Conservation (phyloP, 2,888 invertebrate genomes). For the Cephus nigrinus region DNA sequence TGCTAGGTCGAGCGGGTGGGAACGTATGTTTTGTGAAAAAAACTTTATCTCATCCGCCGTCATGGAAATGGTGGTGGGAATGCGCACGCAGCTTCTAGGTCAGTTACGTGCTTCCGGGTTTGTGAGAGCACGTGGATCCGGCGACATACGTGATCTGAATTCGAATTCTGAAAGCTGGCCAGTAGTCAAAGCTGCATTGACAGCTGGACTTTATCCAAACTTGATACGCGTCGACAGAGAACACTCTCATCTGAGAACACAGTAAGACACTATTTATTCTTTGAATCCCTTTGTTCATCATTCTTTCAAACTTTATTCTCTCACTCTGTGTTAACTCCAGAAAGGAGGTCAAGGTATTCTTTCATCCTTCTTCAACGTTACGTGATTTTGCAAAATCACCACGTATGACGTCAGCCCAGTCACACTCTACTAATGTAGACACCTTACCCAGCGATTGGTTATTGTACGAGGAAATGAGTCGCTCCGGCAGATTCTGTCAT, state of each 20-base stretch:
- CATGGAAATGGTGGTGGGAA: conserved; percentile 91
- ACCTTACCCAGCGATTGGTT: conserved; percentile 84
- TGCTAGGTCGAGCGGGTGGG: conserved; percentile 73
- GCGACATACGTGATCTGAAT: conserved; percentile 84
- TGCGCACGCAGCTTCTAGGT: conserved; percentile 84
- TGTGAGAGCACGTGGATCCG: conserved; percentile 72
- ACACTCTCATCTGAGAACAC: conserved; percentile 73
- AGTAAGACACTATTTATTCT: conserved; percentile 63
- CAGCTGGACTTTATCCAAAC: conserved; percentile 91
- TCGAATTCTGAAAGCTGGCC: conserved; percentile 88
- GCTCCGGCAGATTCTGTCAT: conserved; percentile 76
- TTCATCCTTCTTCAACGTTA: conserved; percentile 75
- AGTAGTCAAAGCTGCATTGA: conserved; percentile 89
- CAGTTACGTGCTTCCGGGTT: conserved; percentile 83
- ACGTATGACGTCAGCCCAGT: conserved; percentile 52
- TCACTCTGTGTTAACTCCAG: conserved; percentile 57
- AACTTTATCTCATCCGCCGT: conserved; percentile 83
- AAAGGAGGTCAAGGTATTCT: conserved; percentile 71
- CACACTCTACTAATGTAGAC: conserved; percentile 63
- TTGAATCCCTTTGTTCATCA: neutral
- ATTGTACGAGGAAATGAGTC: conserved; percentile 86
- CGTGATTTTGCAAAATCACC: conserved; percentile 61
- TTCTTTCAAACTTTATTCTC: neutral
- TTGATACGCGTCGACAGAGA: conserved; percentile 80
- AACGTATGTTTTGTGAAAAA: conserved; percentile 78